phyloP scores from a whole-genome alignment of 2,797 vertebrate genomes.

The Erethizon dorsatum region DNA sequence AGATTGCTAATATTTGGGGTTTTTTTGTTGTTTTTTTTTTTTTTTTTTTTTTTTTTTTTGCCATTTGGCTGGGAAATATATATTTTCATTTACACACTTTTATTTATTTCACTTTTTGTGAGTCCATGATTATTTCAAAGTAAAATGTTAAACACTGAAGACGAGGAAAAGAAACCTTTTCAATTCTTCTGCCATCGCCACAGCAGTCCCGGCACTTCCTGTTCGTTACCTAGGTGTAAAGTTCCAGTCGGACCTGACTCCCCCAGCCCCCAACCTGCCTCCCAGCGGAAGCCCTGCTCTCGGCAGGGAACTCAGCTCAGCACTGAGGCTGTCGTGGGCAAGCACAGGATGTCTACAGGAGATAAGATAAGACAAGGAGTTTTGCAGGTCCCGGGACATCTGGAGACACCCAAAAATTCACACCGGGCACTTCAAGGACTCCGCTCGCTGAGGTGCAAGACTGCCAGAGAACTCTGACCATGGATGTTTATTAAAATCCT shows the following conservation, averaged over 20 bases:
- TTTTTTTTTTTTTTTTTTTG: neutral
- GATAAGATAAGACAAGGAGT: neutral
- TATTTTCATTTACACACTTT: neutral
- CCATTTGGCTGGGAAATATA: neutral
- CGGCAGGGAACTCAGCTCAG: too few species aligned
- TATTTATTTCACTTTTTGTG: neutral
- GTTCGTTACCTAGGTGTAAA: neutral
- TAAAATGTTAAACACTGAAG: conserved; percentile 17
- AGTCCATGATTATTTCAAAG: conserved; percentile 18
- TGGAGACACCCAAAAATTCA: neutral
- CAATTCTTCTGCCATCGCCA: neutral
- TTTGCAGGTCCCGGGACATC: neutral
- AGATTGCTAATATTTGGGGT: neutral
- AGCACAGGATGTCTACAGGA: neutral
- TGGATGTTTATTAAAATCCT: neutral
- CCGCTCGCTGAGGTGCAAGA: neutral
- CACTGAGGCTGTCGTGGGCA: neutral
- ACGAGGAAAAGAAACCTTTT: neutral
- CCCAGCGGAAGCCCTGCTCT: too few species aligned
- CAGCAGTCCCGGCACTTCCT: neutral
- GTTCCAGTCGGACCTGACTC: neutral
- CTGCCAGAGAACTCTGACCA: neutral
- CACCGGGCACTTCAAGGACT: neutral
- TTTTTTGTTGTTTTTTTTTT: neutral
- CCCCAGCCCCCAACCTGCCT: neutral